Percentiles rank a stretch among this genome's conserved stretches.
Conservation (phyloP, 2,888 invertebrate genomes). For the Caenorhabditis uteleia region DNA sequence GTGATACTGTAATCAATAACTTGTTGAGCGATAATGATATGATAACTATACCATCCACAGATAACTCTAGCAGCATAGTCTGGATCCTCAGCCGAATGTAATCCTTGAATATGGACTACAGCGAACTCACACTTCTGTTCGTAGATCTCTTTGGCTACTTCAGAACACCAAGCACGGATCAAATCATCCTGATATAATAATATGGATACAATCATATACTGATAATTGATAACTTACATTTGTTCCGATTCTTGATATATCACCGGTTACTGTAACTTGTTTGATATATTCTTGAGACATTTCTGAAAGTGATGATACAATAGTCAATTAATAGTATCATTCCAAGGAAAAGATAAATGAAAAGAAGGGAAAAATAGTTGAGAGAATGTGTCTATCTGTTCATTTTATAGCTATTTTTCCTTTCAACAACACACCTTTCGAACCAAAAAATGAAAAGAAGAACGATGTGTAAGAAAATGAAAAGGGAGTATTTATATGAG, state of each 20-base stretch:
- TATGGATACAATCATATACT: not conserved
- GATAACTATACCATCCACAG: conserved; percentile 38
- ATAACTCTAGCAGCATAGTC: conserved; percentile 44
- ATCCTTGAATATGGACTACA: conserved; percentile 55
- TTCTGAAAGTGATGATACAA: too few relatives aligned
- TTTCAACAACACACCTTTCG: too few relatives aligned
- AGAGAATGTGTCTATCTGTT: too few relatives aligned
- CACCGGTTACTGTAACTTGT: conserved; percentile 57
- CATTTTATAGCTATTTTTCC: too few relatives aligned
- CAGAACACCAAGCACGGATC: conserved; percentile 47
- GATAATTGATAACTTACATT: conserved; percentile 30
- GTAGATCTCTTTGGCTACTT: conserved; percentile 55
- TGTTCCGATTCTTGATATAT: conserved; percentile 48
- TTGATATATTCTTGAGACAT: conserved; percentile 62
- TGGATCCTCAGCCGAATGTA: conserved; percentile 46
- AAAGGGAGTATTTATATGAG: too few relatives aligned
- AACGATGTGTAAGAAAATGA: too few relatives aligned
- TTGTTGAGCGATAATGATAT: not conserved
- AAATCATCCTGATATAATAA: conserved; percentile 49
- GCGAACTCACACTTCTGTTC: conserved; percentile 58
- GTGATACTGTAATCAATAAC: conserved; percentile 42
- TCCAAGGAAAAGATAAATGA: too few relatives aligned
- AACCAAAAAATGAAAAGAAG: too few relatives aligned
- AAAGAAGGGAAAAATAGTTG: too few relatives aligned
- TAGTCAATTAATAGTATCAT: too few relatives aligned